Evolutionary conservation across 2,888 invertebrate genomes (phyloP).

Genomic region (Thysanoteuthis rhombus): DNA sequence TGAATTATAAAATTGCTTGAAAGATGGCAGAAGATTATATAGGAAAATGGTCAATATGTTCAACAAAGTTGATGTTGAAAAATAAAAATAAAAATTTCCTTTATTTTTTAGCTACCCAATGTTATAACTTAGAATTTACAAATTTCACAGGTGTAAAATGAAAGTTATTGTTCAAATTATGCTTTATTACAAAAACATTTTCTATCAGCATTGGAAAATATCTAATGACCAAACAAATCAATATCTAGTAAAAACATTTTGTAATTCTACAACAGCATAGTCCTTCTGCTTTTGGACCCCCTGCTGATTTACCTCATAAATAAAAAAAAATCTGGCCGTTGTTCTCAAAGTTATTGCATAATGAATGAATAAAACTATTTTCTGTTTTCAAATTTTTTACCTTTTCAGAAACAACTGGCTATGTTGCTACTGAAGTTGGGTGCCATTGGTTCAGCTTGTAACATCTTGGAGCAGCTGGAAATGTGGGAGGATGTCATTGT

Average conservation of each 20-base stretch:
- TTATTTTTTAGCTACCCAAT: no score
- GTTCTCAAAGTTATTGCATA: no score
- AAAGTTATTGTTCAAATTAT: background rate
- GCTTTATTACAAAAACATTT: background rate
- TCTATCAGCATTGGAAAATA: background rate
- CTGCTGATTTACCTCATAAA: background rate
- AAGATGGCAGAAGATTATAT: no score
- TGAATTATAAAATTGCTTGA: background rate
- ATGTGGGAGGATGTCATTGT: slow-evolving; percentile 92
- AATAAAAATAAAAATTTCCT: no score
- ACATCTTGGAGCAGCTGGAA: slow-evolving; percentile 72
- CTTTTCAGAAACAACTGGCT: slow-evolving; percentile 75
- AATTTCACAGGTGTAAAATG: no score
- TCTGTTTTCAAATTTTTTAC: slow-evolving; percentile 28
- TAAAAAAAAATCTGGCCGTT: no score
- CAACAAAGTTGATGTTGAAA: background rate
- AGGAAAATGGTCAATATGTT: background rate
- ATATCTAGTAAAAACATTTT: background rate
- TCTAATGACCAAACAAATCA: background rate
- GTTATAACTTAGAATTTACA: no score
- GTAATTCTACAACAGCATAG: background rate
- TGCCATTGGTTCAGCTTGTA: slow-evolving; percentile 80
- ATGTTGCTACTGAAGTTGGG: slow-evolving; percentile 84
- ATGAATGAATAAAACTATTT: background rate
- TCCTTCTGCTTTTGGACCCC: background rate